These are phyloP conservation scores for Galaxias olidus DNA, from an alignment of 2,797 vertebrate genomes.

Conservation along the genomic window DNA sequence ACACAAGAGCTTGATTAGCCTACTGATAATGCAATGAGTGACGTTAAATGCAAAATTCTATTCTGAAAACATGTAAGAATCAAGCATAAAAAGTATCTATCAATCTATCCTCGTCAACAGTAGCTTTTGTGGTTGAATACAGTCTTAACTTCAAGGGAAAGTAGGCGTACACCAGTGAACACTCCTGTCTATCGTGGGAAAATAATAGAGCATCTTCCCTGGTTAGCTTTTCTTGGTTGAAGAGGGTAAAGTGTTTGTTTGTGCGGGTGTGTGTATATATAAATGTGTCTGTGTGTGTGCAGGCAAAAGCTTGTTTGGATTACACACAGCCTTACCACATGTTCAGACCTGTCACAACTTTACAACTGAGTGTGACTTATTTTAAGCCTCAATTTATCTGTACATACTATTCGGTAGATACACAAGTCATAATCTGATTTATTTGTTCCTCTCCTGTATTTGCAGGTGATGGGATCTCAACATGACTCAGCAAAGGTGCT, in stretches of 20 bases:
- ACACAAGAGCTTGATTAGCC: background rate
- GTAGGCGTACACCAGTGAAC: constrained; percentile 19
- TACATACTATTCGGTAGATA: too few species aligned
- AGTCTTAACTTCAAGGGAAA: background rate
- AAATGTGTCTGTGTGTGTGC: background rate
- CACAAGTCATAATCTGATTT: too few species aligned
- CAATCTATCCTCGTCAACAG: too few species aligned
- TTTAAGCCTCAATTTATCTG: too few species aligned
- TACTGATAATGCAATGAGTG: background rate
- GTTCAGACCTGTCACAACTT: constrained; percentile 60
- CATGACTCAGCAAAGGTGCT: too few species aligned
- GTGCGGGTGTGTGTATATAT: too few species aligned
- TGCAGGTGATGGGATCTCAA: too few species aligned
- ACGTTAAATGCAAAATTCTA: background rate
- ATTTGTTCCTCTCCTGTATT: too few species aligned
- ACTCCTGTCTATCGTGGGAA: constrained; percentile 36
- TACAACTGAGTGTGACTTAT: constrained; percentile 63
- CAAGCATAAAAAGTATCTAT: too few species aligned
- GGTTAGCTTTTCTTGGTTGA: too few species aligned
- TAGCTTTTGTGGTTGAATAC: too few species aligned
- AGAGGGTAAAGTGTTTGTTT: constrained; percentile 1
- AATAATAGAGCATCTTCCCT: background rate
- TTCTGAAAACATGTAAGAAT: background rate
- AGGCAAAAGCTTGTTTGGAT: constrained; percentile 28
- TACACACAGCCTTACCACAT: constrained; percentile 57